A percentile compares a stretch with the other conserved stretches of the same genome.
Conservation (phyloP, 2,113 vertebrate genomes). For the Bufo gargarizans region DNA sequence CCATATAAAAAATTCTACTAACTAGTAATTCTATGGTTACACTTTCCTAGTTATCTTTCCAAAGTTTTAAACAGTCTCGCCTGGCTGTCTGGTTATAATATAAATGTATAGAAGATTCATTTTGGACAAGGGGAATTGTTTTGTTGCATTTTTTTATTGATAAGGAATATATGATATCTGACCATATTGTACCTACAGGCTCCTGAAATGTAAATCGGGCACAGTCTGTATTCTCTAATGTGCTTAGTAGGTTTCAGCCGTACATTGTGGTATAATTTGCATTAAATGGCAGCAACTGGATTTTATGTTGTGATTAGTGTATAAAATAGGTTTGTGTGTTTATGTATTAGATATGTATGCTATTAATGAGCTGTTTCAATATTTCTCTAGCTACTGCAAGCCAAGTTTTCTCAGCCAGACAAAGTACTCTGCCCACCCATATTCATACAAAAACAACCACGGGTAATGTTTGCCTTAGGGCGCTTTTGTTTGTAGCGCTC, state of each 20-base stretch:
- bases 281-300: neutral
- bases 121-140: too few species aligned
- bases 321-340: neutral
- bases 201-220: neutral
- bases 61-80: too few species aligned
- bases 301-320: neutral
- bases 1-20: too few species aligned
- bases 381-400: conserved; percentile 28
- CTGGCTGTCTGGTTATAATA: too few species aligned
- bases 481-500: neutral
- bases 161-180: too few species aligned
- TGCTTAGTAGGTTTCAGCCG: neutral
- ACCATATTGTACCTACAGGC: neutral
- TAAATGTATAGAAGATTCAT: too few species aligned
- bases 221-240: neutral
- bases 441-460: neutral
- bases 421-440: neutral
- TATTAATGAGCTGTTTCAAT: conserved; percentile 22
- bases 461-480: conserved; percentile 34
- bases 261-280: neutral
- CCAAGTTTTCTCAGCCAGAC: conserved; percentile 12
- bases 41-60: too few species aligned
- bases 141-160: too few species aligned
- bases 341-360: neutral
- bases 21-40: too few species aligned